Percentiles rank a stretch among this genome's conserved stretches.
phyloP scores from a whole-genome alignment of 2,113 vertebrate species.

The Mus spicilegus region DNA sequence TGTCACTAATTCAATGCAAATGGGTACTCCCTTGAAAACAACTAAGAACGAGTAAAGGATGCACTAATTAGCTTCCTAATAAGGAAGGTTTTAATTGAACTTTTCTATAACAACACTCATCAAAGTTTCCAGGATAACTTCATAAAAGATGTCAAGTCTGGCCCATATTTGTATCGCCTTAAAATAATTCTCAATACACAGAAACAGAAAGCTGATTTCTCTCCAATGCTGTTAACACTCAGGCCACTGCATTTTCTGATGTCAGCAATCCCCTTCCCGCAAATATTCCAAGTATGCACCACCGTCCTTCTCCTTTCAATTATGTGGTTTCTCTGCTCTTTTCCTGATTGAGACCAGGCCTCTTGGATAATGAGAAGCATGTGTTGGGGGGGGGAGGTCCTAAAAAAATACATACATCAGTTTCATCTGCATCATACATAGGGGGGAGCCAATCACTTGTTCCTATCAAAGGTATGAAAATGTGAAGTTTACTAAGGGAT shows the following conservation, averaged over 20 bases:
- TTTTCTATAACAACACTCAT: constrained; percentile 71
- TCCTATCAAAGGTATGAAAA: constrained; percentile 82
- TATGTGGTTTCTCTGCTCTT: constrained; percentile 89
- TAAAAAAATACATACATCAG: constrained; percentile 82
- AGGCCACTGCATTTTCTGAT: constrained; percentile 83
- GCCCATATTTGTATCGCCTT: constrained; percentile 63
- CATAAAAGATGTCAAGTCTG: constrained; percentile 69
- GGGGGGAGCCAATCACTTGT: constrained; percentile 82
- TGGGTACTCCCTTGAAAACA: constrained; percentile 64
- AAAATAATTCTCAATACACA: constrained; percentile 73
- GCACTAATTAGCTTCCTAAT: constrained; percentile 77
- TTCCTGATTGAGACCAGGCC: constrained; percentile 89
- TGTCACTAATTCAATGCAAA: constrained; percentile 65
- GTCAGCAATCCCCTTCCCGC: constrained; percentile 89
- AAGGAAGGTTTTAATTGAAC: constrained; percentile 69
- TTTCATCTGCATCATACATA: constrained; percentile 84
- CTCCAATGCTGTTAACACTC: constrained; percentile 82
- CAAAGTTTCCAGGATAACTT: constrained; percentile 77
- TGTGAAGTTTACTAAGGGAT: constrained; percentile 55
- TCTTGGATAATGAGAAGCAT: constrained; percentile 89
- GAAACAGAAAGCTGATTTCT: constrained; percentile 77
- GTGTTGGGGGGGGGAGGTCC: constrained; percentile 85
- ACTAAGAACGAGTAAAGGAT: constrained; percentile 67
- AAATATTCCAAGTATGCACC: constrained; percentile 88
- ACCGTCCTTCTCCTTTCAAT: constrained; percentile 87